These are phyloP conservation scores for Choloepus hoffmanni DNA, from an alignment of 2,113 vertebrate species.

Conservation along the genomic window DNA sequence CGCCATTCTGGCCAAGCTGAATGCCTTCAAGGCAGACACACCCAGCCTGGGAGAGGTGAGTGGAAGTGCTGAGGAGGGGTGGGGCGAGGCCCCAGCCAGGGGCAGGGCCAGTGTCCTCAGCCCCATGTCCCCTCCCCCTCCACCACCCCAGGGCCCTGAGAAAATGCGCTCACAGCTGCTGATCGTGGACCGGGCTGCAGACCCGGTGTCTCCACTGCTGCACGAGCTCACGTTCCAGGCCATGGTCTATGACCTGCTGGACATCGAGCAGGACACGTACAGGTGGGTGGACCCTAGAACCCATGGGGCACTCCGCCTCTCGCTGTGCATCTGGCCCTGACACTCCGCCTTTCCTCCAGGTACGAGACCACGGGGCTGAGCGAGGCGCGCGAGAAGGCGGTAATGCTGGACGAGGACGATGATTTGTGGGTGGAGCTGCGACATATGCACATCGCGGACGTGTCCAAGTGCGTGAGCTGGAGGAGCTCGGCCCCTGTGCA, in stretches of 20 bases:
- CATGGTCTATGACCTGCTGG: slow-evolving; percentile 94
- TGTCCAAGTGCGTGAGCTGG: slow-evolving; percentile 89
- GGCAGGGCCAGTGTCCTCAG: background rate
- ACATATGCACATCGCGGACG: slow-evolving; percentile 96
- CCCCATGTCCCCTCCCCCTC: too few relatives aligned
- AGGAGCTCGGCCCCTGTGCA: too few relatives aligned
- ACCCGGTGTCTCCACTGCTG: slow-evolving; percentile 92
- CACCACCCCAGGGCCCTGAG: slow-evolving; percentile 90
- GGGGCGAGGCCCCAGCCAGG: background rate
- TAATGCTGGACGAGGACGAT: slow-evolving; percentile 94
- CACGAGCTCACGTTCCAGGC: slow-evolving; percentile 96
- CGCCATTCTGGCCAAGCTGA: slow-evolving; percentile 91
- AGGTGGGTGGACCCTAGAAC: slow-evolving; percentile 80
- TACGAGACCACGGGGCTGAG: slow-evolving; percentile 93
- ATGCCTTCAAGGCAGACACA: slow-evolving; percentile 94
- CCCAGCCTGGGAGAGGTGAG: slow-evolving; percentile 95
- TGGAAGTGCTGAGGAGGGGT: background rate
- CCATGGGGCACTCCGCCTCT: rapidly evolving
- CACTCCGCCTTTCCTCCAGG: slow-evolving; percentile 75
- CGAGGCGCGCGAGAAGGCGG: slow-evolving; percentile 90
- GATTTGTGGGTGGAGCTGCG: slow-evolving; percentile 94
- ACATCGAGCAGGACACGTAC: slow-evolving; percentile 94
- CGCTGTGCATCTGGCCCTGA: rapidly evolving
- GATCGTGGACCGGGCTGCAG: slow-evolving; percentile 92
- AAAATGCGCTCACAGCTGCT: slow-evolving; percentile 94